Base-by-base conservation (phyloP, 2,888 invertebrate genomes). In the Clanis bilineata region DNA sequence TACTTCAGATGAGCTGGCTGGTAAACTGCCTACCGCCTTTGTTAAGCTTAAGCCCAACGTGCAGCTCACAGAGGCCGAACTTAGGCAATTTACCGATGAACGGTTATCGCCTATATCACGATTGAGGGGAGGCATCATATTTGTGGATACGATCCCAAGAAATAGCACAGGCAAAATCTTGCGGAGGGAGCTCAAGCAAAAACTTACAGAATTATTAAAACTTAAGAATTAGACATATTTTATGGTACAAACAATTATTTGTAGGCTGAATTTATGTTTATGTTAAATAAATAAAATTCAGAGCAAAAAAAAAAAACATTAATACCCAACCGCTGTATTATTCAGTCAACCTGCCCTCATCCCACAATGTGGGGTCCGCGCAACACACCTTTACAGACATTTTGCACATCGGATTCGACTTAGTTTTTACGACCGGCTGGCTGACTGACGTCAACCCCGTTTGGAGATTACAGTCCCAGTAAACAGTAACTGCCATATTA, bases 21-120 rank as follows among this genome's bases (percentile, higher is more conserved):
- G 97, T n/a, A 96, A 96, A 80, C 83, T 96, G 36, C 95, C 96
- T n/a, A 80, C 94, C 51, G 96, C 96, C 0, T 96, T 95, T 79
- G 93, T 96, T 9, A 96, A 96, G 0, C 91, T 90, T 67, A 94
- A 94, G 73, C 86, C 90, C 0, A 92, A 89, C 59, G 81, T 76
- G 0, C 73, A 78, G 0, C 69, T 95, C 36, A 94, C 90, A 0
- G 93, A 93, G 64, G 76, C 92, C 12, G 94, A 95, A 23, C 82
- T 96, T 10, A 74, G 92, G 1, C 83, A 93, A 60, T 94, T 92
- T 74, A 91, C 94, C 0, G 85, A 90, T 1, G 84, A 94, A 93
- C 56, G 76, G 71, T 54, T 95, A 95, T 2, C 70, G 38, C 88
- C 93, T 6, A 94, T 94, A 60, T 95, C 95, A 77, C 89, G 90